A percentile compares a stretch with the other conserved stretches of the same genome.
phyloP scores from a whole-genome alignment of 2,888 invertebrate species.

The Caenorhabditis auriculariae region DNA sequence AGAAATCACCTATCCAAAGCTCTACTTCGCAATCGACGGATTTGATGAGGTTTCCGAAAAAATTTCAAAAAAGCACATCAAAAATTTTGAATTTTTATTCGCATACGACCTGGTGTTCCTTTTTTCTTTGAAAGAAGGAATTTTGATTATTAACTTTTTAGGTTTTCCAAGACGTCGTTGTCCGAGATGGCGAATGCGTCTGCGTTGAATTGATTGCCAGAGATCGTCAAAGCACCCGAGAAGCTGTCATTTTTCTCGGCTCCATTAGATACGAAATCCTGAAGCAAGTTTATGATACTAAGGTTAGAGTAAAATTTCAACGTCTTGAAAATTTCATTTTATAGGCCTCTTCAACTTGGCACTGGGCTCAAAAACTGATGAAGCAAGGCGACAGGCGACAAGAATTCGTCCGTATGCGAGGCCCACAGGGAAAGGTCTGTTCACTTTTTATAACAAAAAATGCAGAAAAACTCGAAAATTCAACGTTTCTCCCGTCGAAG shows the following conservation, averaged over 20 bases:
- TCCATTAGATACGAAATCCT: constrained; percentile 96
- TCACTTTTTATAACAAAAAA: background rate
- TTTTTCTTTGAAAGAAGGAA: too few species aligned
- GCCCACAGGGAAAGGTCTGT: constrained; percentile 76
- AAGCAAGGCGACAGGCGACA: constrained; percentile 73
- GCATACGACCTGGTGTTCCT: too few species aligned
- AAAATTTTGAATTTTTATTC: too few species aligned
- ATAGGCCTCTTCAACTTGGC: constrained; percentile 62
- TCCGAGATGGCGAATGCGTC: constrained; percentile 96
- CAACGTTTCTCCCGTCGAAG: too few species aligned
- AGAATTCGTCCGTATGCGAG: constrained; percentile 97
- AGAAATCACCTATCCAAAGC: constrained; percentile 97
- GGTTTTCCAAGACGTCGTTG: constrained; percentile 93
- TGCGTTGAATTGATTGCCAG: constrained; percentile 94
- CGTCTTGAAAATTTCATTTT: background rate
- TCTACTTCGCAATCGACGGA: constrained; percentile 98
- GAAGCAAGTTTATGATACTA: constrained; percentile 71
- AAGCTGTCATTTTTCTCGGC: constrained; percentile 93
- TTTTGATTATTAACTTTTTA: constrained; percentile 52
- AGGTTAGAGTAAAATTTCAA: constrained; percentile 3
- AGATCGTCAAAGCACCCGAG: constrained; percentile 71
- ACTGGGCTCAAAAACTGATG: constrained; percentile 62
- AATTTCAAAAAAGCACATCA: too few species aligned
- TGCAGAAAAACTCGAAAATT: too few species aligned
- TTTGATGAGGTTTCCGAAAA: constrained; percentile 99